Evolutionary conservation across 2,113 vertebrate species (phyloP), one percentile per base, ranked within the genome.

Genomic region (Vulpes vulpes): DNA sequence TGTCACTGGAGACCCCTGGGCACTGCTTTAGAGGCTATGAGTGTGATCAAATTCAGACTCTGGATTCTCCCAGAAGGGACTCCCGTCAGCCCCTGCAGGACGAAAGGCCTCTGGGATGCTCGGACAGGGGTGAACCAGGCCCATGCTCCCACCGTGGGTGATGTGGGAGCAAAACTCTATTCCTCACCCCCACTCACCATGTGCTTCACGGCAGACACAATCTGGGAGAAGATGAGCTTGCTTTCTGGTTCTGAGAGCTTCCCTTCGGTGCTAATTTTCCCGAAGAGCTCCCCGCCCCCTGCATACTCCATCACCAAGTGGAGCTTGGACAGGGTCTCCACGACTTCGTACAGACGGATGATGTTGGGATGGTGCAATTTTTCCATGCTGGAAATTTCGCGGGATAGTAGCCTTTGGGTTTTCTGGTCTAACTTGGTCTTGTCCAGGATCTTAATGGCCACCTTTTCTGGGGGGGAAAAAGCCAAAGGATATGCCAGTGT

Each of bases 301-400:
- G 99, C 99, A 0, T 99, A 99, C 98, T 99, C 99, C 99, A 99
- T 99, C 97, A 99, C 99, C 93, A 99, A 97, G 89, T 99, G 99
- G 90, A 99, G 98, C 97, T 99, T 99, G 57, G 99, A 99, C 82
- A 99, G 98, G 0, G 99, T 99, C 98, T 99, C 99, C 98, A 99
- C 99, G n/a, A 99, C 99, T 99, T 99, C 99, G 11, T 99, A 99
- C 6, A 99, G 99, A 35, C 99, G 99, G 98, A 99, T 99, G 97
- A 99, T 99, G 96, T 99, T 99, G 93, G 99, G 99, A 91, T 99
- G 99, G 87, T 99, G 99, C 35, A 99, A 98, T 49, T 99, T 99
- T 97, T 99, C 99, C 99, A 99, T 99, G 99, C 99, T 99, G 69
- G 99, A 99, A 97, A 99, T 99, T 98, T 99, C 99, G 51, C 99